Evolutionary conservation across 2,888 invertebrate species (phyloP).

Genomic region (Cremastinae sp.): DNA sequence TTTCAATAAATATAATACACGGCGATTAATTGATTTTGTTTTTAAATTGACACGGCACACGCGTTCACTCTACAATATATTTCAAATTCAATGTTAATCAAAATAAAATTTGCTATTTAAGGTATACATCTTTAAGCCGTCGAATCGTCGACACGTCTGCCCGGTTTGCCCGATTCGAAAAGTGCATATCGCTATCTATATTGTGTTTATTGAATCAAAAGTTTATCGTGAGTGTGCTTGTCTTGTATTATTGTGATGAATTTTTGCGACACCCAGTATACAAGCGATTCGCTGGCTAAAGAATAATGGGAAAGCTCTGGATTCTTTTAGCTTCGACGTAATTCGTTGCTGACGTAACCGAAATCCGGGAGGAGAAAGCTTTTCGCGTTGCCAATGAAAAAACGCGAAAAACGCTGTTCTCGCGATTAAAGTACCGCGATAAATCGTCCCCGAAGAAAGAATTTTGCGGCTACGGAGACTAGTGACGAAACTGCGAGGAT

Average conservation of each 20-base stretch:
- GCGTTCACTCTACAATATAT: no score
- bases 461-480: conserved; percentile 37
- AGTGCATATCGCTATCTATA: no score
- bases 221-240: background rate
- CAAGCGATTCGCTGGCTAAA: background rate
- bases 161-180: background rate
- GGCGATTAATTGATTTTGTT: no score
- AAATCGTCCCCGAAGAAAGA: conserved; percentile 39
- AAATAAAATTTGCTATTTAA: no score
- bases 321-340: conserved; percentile 12
- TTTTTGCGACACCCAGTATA: background rate
- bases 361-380: conserved; percentile 60
- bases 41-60: no score
- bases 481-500: conserved; percentile 53
- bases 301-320: conserved; percentile 20
- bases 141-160: background rate
- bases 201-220: background rate
- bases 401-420: conserved; percentile 10
- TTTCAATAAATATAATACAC: no score
- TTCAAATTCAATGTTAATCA: no score
- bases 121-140: no score
- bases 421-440: conserved; percentile 53
- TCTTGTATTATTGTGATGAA: background rate
- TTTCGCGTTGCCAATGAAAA: conserved; percentile 62
- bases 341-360: conserved; percentile 25